These are phyloP conservation scores for Baccha elongata DNA, from an alignment of 2,888 invertebrate species.

Conservation along the genomic window DNA sequence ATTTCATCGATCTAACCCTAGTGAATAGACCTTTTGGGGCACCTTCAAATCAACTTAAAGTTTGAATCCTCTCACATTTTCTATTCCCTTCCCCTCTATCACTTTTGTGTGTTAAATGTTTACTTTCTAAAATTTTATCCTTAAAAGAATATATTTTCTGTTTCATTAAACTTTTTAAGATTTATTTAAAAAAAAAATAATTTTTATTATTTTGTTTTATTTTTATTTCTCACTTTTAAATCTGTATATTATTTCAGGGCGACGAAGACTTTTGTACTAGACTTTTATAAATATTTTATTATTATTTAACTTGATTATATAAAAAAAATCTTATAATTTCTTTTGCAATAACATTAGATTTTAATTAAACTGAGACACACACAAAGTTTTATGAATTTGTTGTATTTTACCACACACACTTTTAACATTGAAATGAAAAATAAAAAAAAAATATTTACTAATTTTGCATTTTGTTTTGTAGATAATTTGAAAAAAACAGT, in stretches of 20 bases:
- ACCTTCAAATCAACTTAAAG: constrained; percentile 23
- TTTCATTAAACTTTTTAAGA: constrained; percentile 23
- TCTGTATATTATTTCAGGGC: constrained; percentile 85
- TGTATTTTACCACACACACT: constrained; percentile 50
- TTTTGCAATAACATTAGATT: constrained; percentile 59
- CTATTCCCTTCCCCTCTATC: constrained; percentile 28
- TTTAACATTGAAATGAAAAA: constrained; percentile 52
- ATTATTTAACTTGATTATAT: constrained; percentile 65
- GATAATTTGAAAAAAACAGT: constrained; percentile 13
- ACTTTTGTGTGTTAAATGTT: constrained; percentile 38
- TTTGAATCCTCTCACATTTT: neutral
- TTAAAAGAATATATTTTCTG: constrained; percentile 1
- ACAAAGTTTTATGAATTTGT: constrained; percentile 47
- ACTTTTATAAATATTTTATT: constrained; percentile 77
- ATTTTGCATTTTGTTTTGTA: constrained; percentile 47
- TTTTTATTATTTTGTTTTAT: constrained; percentile 67
- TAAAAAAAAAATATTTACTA: constrained; percentile 46
- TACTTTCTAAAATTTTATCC: neutral
- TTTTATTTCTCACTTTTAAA: constrained; percentile 80
- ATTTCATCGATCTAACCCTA: too few relatives aligned
- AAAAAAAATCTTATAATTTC: constrained; percentile 44
- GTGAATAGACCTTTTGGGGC: too few relatives aligned
- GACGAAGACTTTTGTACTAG: constrained; percentile 86
- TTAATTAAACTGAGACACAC: constrained; percentile 43
- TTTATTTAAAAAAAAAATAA: constrained; percentile 44